Percentiles rank a stretch among this genome's conserved stretches.
These are phyloP conservation scores for Ciconia stormi DNA, from an alignment of 2,113 vertebrate genomes.

Conservation along the genomic window DNA sequence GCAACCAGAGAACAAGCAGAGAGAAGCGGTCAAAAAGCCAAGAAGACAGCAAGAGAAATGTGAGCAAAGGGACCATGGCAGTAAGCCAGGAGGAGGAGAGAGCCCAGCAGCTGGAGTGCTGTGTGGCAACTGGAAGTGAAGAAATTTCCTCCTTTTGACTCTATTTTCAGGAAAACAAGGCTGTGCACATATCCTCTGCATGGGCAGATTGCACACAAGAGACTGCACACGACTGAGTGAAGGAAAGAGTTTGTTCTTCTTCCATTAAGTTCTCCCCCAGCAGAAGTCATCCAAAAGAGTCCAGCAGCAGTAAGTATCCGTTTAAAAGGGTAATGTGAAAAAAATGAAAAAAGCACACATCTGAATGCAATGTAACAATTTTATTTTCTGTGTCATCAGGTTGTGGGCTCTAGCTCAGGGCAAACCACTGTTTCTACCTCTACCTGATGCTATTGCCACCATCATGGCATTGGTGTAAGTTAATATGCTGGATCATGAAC, in stretches of 20 bases:
- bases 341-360: background rate
- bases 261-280: background rate
- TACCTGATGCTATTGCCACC: background rate
- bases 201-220: rapidly evolving
- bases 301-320: background rate
- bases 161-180: background rate
- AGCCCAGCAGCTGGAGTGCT: background rate
- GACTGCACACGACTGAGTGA: background rate
- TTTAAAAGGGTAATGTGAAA: background rate
- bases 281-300: background rate
- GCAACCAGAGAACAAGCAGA: background rate
- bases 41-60: background rate
- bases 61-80: background rate
- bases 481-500: background rate
- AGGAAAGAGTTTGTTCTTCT: background rate
- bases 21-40: background rate
- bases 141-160: background rate
- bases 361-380: background rate
- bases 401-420: background rate
- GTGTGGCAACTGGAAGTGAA: constrained; percentile 1
- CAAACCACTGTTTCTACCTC: background rate
- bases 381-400: background rate
- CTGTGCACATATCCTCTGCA: background rate
- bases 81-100: background rate
- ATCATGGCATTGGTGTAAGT: background rate